These are phyloP conservation scores for Nasonia giraulti DNA, from an alignment of 1,140 invertebrate species.

Conservation along the genomic window DNA sequence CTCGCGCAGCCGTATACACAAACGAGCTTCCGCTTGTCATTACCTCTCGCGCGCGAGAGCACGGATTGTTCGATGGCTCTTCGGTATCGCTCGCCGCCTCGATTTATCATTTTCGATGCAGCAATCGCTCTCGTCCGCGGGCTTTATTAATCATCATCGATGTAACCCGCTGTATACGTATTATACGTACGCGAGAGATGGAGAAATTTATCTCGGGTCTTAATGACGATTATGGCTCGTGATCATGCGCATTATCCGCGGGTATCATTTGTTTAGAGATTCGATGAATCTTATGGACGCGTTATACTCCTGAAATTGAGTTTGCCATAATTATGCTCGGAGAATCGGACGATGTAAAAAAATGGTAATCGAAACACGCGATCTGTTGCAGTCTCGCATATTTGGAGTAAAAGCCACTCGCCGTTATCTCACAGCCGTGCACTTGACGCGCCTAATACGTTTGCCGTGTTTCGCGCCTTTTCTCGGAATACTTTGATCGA, in stretches of 20 bases:
- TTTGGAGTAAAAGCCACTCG: background rate
- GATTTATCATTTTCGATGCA: slow-evolving; percentile 37
- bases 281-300: no score
- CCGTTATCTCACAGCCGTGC: background rate
- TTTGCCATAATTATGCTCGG: no score
- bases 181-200: no score
- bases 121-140: background rate
- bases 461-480: slow-evolving; percentile 12
- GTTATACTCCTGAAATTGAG: no score
- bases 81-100: slow-evolving; percentile 3
- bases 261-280: no score
- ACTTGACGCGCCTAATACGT: slow-evolving; percentile 2
- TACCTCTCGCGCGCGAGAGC: background rate
- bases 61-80: slow-evolving; percentile 38
- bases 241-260: no score
- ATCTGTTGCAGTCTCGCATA: background rate
- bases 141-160: slow-evolving; percentile 30
- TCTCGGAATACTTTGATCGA: slow-evolving; percentile 22
- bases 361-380: no score
- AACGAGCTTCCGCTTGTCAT: slow-evolving; percentile 42
- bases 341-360: no score
- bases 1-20: background rate
- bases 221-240: slow-evolving; percentile 7
- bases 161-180: background rate
- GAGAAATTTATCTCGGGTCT: background rate